These are phyloP conservation scores for Plagodis dolabraria DNA, from an alignment of 2,888 invertebrate species.

Conservation along the genomic window DNA sequence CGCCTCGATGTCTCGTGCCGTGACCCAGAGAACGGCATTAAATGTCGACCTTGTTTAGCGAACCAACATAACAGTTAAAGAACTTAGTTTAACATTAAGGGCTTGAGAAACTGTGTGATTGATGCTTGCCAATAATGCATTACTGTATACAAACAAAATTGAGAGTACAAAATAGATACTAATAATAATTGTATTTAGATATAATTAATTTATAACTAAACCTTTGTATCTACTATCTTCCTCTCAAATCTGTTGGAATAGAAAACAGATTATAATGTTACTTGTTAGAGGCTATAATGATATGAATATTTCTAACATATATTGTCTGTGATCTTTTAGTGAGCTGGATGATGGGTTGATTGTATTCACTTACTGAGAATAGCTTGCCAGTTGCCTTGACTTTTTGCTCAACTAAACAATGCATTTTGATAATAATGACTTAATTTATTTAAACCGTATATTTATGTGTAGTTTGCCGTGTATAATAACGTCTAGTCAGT, in stretches of 20 bases:
- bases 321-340: constrained; percentile 23
- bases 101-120: constrained; percentile 41
- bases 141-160: constrained; percentile 17
- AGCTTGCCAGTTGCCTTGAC: constrained; percentile 9
- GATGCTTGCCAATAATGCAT: constrained; percentile 46
- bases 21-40: constrained; percentile 72
- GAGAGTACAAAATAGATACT: constrained; percentile 39
- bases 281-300: constrained; percentile 21
- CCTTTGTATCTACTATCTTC: constrained; percentile 4
- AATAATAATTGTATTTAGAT: constrained; percentile 17
- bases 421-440: neutral
- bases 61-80: constrained; percentile 56
- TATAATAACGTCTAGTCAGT: constrained; percentile 25
- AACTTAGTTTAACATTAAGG: constrained; percentile 46
- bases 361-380: constrained; percentile 4
- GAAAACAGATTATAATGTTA: neutral
- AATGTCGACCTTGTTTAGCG: constrained; percentile 71
- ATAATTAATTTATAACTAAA: constrained; percentile 2
- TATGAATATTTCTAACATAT: constrained; percentile 4
- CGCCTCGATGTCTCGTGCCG: constrained; percentile 64
- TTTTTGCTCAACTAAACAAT: constrained; percentile 6
- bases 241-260: neutral
- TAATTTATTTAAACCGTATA: constrained; percentile 5
- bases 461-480: constrained; percentile 14
- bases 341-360: constrained; percentile 15